Conservation (phyloP, 2,113 vertebrate genomes). For the Pagrus major region DNA sequence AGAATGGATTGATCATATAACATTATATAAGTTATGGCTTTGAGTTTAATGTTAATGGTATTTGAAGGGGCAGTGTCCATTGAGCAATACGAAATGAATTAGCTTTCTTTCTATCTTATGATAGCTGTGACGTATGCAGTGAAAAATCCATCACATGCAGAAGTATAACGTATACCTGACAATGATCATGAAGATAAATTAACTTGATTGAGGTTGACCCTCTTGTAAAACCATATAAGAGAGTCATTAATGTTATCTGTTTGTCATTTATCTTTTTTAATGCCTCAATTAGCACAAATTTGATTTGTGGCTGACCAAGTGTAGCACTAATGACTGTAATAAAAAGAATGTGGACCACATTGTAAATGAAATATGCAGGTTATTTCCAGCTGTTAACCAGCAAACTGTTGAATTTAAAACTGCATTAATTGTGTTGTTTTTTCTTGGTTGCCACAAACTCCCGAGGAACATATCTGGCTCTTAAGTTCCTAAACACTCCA, state of each 20-base stretch:
- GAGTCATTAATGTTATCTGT: neutral
- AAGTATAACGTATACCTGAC: neutral
- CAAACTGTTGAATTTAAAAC: neutral
- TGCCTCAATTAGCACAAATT: neutral
- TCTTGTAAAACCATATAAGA: neutral
- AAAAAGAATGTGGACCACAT: neutral
- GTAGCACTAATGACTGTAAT: neutral
- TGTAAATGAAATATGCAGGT: neutral
- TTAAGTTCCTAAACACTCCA: neutral
- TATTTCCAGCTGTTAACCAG: neutral
- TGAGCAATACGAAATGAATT: neutral
- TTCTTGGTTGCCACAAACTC: neutral
- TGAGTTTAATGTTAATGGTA: neutral
- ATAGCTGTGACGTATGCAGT: neutral
- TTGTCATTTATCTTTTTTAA: slow-evolving; percentile 5
- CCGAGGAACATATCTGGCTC: neutral
- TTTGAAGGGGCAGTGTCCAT: neutral
- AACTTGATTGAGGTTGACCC: neutral
- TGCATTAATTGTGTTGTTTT: neutral
- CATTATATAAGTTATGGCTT: neutral
- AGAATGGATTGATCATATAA: neutral
- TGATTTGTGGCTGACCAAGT: neutral
- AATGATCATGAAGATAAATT: neutral
- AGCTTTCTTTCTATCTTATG: neutral
- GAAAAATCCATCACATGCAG: neutral